Conservation (phyloP, 1,140 invertebrate species). For the Aricia agestis region DNA sequence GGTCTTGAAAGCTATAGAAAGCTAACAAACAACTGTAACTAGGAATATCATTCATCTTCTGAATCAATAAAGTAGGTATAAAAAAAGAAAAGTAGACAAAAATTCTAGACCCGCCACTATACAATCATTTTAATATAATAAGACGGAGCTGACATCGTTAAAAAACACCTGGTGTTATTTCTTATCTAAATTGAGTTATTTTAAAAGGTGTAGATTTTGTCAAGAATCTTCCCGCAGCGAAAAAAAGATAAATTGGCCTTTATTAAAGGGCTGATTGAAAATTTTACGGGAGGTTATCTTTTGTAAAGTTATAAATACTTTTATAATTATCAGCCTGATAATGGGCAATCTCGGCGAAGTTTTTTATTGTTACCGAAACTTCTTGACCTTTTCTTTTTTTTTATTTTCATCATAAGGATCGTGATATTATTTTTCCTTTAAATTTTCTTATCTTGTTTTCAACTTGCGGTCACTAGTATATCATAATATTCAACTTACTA, state of each 20-base stretch:
- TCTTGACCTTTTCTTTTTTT: slow-evolving; percentile 1
- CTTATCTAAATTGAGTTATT: slow-evolving; percentile 3
- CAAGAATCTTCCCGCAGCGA: not conserved
- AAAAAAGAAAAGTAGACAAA: too few species aligned
- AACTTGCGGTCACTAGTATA: not conserved
- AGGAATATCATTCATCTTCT: too few species aligned
- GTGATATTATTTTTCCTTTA: slow-evolving; percentile 1
- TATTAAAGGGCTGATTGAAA: slow-evolving; percentile 18
- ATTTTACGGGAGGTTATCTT: slow-evolving; percentile 21
- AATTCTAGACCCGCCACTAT: too few species aligned
- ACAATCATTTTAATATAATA: too few species aligned
- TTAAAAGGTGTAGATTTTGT: slow-evolving; percentile 12
- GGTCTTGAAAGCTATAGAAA: too few species aligned
- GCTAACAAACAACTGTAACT: too few species aligned
- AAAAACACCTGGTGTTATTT: not conserved
- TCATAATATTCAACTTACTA: not conserved
- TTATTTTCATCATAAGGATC: too few species aligned
- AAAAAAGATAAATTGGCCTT: slow-evolving; percentile 12
- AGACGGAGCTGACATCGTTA: not conserved
- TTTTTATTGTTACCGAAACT: slow-evolving; percentile 15
- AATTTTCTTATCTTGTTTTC: not conserved
- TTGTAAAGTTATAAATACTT: slow-evolving; percentile 28
- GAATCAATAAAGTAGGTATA: too few species aligned
- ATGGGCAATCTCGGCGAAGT: slow-evolving; percentile 24
- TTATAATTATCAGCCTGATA: slow-evolving; percentile 29